Evolutionary conservation across 2,113 vertebrate genomes (phyloP), one percentile per base, ranked within the genome.

Genomic region (Rhadina sibilatrix): DNA sequence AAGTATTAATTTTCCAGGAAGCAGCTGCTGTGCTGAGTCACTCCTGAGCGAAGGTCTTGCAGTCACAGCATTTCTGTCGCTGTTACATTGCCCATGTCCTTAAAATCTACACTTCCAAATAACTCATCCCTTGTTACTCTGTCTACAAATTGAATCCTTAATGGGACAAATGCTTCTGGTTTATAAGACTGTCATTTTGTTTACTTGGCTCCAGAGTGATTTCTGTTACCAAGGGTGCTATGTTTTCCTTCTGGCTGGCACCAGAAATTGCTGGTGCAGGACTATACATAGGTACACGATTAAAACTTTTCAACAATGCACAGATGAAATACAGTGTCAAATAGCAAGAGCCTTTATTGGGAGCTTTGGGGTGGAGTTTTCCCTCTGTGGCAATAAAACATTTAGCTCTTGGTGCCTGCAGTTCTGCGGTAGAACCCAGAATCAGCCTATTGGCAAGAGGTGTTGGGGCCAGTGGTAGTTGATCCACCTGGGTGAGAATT

Each of bases 21-120:
- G 66, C 94, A 96, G 89, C 93, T 96, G 91, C 84, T 88, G 70
- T 84, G 84, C 93, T 90, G 84, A 96, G 90, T 91, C 50, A 76
- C 53, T 50, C 74, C 25, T 30, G 13, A 64, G 87, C 0, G 0
- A 54, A 71, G 74, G 49, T 68, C 89, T 77, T 75, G 57, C 66
- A 93, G 60, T 61, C 60, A 4, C 81, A 79, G 93, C 40, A 0
- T 66, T 92, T 95, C 75, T 83, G 37, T 80, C 46, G 5, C 66
- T 74, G 59, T 35, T 82, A 54, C 2, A 2, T 86, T 81, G 31
- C 46, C 3, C 1, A 9, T 44, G 82, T 63, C 70, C 66, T 80
- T 95, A 89, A 74, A 63, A 33, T 11, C 69, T 89, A 31, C 2
- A 2, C 60, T 84, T 71, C 37, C 70, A 77, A 83, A 72, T 90